These are phyloP conservation scores for Phylloscopus trochilus DNA, from an alignment of 2,113 vertebrate species.

Conservation along the genomic window DNA sequence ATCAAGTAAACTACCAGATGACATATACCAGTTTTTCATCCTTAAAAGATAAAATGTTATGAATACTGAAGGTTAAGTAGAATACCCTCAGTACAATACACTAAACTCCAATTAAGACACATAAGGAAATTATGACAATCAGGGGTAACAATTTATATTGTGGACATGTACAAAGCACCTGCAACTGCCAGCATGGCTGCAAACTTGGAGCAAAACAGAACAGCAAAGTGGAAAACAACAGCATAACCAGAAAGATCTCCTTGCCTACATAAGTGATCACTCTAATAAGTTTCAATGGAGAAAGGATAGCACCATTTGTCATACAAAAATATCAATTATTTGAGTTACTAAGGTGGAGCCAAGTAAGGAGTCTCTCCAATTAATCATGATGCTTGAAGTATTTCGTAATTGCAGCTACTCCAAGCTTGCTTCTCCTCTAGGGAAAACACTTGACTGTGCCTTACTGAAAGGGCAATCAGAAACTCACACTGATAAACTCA, in stretches of 20 bases:
- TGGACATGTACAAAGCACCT: not conserved
- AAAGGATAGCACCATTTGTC: not conserved
- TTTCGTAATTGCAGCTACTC: not conserved
- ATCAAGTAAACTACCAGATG: not conserved
- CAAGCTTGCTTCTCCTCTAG: not conserved
- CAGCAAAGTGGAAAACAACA: not conserved
- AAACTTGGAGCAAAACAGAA: not conserved
- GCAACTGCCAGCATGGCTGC: not conserved
- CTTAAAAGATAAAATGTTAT: not conserved
- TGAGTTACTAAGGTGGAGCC: not conserved
- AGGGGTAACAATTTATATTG: not conserved
- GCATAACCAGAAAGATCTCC: not conserved
- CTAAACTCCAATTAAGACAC: not conserved
- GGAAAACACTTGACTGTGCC: not conserved
- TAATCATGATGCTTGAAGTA: not conserved
- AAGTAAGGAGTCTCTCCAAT: not conserved
- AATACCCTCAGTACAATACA: not conserved
- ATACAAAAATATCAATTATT: not conserved
- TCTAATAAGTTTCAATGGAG: not conserved
- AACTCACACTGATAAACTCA: not conserved
- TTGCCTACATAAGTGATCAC: not conserved
- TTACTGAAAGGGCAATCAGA: not conserved
- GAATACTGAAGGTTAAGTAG: not conserved
- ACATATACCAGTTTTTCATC: not conserved
- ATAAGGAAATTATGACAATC: not conserved